Base-by-base conservation (phyloP, 2,113 vertebrate genomes). In the Corynorhinus townsendii region DNA sequence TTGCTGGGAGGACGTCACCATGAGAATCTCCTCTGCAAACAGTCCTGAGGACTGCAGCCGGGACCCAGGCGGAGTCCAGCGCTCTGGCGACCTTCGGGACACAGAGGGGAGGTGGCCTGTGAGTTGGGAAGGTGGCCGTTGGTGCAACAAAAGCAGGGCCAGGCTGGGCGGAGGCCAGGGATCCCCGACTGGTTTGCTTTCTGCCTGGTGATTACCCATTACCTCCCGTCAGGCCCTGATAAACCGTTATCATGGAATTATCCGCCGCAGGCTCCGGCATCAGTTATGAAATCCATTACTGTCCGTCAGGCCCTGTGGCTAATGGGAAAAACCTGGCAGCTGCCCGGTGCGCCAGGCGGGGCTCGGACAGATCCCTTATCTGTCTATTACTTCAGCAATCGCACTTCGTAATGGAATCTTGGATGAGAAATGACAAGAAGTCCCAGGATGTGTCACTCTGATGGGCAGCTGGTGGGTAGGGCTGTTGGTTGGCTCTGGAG, bases 221-320 rank as follows among this genome's bases (percentile, higher is more conserved):
- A 98, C 97, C 97, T 97, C 69, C 97, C 98, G 90, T 98, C 98
- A 98, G 96, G 92, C 96, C 97, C 96, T 98, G 97, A 98, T 99
- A 98, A 98, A 98, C 98, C 97, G 98, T 98, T 99, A 99, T 99
- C 99, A 98, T 97, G 98, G 97, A 98, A 98, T 99, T 99, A 99
- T 98, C 98, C 96, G 91, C 98, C 96, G 26, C 97, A 98, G 98
- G 97, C 98, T 98, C 98, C 98, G 93, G 94, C 98, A 97, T 98
- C 98, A 98, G 98, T 98, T 98, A 97, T 98, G 98, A 98, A 99
- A 99, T 99, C 98, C 98, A 98, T 99, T 98, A 98, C 98, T 98
- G 98, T 98, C 98, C 97, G 98, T 99, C 99, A 98, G 91, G 96
- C 94, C 40, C 93, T 97, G 89, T 89, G 96, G 98, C 98, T 99